phyloP scores from a whole-genome alignment of 2,888 invertebrate genomes.

The Spicauda simplicius region DNA sequence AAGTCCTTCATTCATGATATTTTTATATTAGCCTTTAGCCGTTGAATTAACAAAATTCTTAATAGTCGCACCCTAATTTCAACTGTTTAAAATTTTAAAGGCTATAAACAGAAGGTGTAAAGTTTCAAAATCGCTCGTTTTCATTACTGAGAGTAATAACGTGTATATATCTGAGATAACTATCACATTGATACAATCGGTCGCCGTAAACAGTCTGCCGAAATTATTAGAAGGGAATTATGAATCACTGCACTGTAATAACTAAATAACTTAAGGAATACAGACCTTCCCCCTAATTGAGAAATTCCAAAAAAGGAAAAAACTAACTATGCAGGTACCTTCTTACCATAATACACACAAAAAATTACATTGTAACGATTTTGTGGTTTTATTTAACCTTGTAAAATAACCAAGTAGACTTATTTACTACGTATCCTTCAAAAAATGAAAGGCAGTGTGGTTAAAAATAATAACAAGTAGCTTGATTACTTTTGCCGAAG shows the following conservation, averaged over 20 bases:
- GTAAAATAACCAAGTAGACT: background rate
- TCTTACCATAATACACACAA: background rate
- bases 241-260: constrained; percentile 8
- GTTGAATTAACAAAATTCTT: too few relatives aligned
- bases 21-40: too few relatives aligned
- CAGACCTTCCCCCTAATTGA: constrained; percentile 2
- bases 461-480: too few relatives aligned
- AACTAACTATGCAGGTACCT: constrained; percentile 14
- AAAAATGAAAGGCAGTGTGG: too few relatives aligned
- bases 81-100: background rate
- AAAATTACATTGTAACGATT: background rate
- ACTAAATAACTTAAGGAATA: background rate
- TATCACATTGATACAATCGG: constrained; percentile 15
- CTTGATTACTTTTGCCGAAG: too few relatives aligned
- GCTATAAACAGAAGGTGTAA: background rate
- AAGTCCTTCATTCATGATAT: too few relatives aligned
- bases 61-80: too few relatives aligned
- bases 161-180: constrained; percentile 18
- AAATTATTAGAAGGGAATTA: constrained; percentile 6
- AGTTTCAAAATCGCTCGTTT: constrained; percentile 13
- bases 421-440: too few relatives aligned
- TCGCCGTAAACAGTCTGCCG: background rate
- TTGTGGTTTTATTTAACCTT: background rate
- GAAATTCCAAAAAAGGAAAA: constrained; percentile 10
- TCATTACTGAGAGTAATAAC: constrained; percentile 19